Evolutionary conservation across 2,888 invertebrate genomes (phyloP).

Genomic region (Elegia similella): DNA sequence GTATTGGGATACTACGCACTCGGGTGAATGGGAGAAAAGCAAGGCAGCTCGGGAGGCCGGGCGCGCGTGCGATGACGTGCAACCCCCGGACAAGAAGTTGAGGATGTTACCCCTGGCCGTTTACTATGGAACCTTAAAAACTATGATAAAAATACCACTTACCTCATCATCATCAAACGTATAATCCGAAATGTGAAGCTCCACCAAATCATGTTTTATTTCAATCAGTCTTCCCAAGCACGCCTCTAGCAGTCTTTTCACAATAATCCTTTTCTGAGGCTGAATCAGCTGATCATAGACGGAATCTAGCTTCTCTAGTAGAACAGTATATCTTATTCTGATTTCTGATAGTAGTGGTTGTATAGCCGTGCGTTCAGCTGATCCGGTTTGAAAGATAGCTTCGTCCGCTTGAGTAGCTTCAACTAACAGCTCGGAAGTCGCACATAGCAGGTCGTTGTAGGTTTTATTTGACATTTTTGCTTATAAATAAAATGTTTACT

Average conservation of each 20-base stretch:
- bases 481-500: no score
- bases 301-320: conserved; percentile 87
- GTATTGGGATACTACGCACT: no score
- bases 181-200: conserved; percentile 91
- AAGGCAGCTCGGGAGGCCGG: no score
- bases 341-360: conserved; percentile 85
- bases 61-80: no score
- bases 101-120: no score
- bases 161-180: conserved; percentile 90
- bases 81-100: no score
- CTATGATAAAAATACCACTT: no score
- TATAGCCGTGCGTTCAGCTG: conserved; percentile 81
- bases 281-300: conserved; percentile 96
- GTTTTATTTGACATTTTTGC: conserved; percentile 86
- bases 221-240: conserved; percentile 92
- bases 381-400: conserved; percentile 82
- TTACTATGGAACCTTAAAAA: no score
- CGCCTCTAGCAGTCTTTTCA: conserved; percentile 87
- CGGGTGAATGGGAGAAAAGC: no score
- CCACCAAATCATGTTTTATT: conserved; percentile 93
- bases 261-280: conserved; percentile 93
- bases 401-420: conserved; percentile 84
- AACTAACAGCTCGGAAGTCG: conserved; percentile 73
- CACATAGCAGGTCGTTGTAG: conserved; percentile 86
- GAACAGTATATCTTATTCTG: conserved; percentile 90